Base-by-base conservation (phyloP, 2,113 vertebrate species). In the Mormyrus lacerda region DNA sequence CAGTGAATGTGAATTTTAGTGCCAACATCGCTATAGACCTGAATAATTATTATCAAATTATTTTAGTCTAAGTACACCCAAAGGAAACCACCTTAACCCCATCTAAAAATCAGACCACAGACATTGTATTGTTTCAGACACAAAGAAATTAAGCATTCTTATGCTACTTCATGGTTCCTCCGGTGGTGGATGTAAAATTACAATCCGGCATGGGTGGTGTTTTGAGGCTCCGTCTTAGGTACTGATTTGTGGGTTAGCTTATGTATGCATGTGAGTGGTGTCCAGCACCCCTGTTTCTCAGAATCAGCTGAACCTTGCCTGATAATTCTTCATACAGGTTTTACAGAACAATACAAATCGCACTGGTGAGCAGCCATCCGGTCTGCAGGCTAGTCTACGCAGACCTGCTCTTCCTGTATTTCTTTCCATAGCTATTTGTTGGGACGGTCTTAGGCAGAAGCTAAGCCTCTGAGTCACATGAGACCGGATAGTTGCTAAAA, bases 381-480 rank as follows among this genome's bases (percentile, higher is more conserved):
- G 42, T 84, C 44, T 24, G 31, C 17, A 82, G 39, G 76, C 76
- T 24, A 21, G 35, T 24, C 7, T 82, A 17, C 2, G 17, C 44
- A 47, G 39, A 47, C 5, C 5, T 7, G 21, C 31, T 7, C 69
- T 79, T 79, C 73, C 31, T 79, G 44, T 84, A 47, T 31, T 85
- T 24, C n/a, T 87, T 27, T 87, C 31, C 47, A 17, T n/a, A 31
- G 48, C n/a, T 87, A 11, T 87, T 53, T 87, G 50, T 53, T 53
- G 85, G 50, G 85, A 35, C 48, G 31, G 27, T 87, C 27, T 87
- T 84, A 45, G 82, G 44, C 82, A 84, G 31, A 79, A 51, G 53
- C 89, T 87, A 51, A 86, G 69, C 73, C 7, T 85, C 53, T 45
- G 88, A 55, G 88, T 85, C 88, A 89, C 89, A 86, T 85, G 89